Base-by-base conservation (phyloP, 2,113 vertebrate genomes). In the human region DNA sequence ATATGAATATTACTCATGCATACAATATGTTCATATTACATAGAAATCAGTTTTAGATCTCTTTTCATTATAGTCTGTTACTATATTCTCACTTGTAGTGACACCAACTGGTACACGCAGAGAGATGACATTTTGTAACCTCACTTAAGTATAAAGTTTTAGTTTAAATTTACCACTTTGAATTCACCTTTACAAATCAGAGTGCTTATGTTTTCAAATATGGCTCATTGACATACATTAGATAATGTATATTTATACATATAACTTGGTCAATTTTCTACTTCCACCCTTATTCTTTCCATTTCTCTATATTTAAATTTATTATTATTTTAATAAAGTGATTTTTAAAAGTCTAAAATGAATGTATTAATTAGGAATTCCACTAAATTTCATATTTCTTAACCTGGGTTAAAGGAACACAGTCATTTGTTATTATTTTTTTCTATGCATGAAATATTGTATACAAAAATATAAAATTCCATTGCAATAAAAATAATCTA, bases 71-170 rank as follows among this genome's bases (percentile, higher is more conserved):
- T 91, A 78, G 64, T 97, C 82, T 95, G 35, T 75, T 98, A 14
- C 25, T 97, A 6, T 84, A 95, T 96, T 97, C 78, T 98, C 50
- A 94, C 92, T 92, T 97, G 0, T 83, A 97, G 88, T 97, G 96
- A 97, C 87, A 97, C 32, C 90, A 97, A 30, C 90, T 98, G 98
- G 97, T 97, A 90, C 57, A 82, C 57, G 55, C 61, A 86, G 92
- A 97, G n/a, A 86, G 13, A 93, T 95, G 93, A 91, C 83, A 85
- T 84, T 97, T 79, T 97, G 40, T 89, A 73, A 90, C 76, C 27
- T 97, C 93, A 90, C 35, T 35, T 23, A 89, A 94, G 38, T 80
- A 18, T 92, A 79, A 97, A 66, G 45, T 80, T 98, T 91, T 89
- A 92, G 38, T 95, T 57, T 97, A 94, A 16, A 96, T 68, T n/a